Evolutionary conservation across 1,140 invertebrate species (phyloP), one percentile per base, ranked within the genome.

Genomic region (Microplitis demolitor): DNA sequence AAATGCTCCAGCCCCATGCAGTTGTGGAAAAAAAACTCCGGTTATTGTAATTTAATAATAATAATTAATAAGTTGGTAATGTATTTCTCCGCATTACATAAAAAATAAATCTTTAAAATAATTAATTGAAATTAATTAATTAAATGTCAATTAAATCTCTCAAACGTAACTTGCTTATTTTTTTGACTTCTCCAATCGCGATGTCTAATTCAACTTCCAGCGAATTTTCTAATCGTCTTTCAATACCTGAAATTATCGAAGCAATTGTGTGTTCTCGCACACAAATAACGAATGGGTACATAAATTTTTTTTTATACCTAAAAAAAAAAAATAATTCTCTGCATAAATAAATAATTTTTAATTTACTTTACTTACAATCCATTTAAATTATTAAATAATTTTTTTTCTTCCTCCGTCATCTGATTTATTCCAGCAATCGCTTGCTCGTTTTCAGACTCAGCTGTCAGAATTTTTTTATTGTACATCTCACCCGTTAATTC

Each of bases 1-100:
- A 91, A 66, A 88, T 92, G 82, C 91, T 91, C 34, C 91, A 94
- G 76, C 94, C 95, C 34, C 94, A 96, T 87, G 92, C 93, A 67
- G 87, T 95, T 33, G 88, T 95, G 54, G 95, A 96, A 86, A 91
- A 90, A 83, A 90, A 90, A 68, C 85, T 94, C 74, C 92, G 93
- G 61, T 87, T 94, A 79, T 86, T 94, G 16, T 94, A 91, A 87
- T 71, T 62, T 39, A 16, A 13, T 67, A 68, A 68, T 75, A 39
- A 60, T 76, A 67, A 66, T 39, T 75, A 45, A 35, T 64, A 31
- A 58, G 24, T 61, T 31, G 34, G 6, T 39, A 39, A 61, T 58
- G 31, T 54, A 24, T 14, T 37, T 6, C 34, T 39, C 34, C n/a
- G 14, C 37, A 39, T 45, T 45, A 16, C 61, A 63, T 39, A 37